Evolutionary conservation across 2,888 invertebrate species (phyloP).

Genomic region (Xanthorhoe spadicearia): DNA sequence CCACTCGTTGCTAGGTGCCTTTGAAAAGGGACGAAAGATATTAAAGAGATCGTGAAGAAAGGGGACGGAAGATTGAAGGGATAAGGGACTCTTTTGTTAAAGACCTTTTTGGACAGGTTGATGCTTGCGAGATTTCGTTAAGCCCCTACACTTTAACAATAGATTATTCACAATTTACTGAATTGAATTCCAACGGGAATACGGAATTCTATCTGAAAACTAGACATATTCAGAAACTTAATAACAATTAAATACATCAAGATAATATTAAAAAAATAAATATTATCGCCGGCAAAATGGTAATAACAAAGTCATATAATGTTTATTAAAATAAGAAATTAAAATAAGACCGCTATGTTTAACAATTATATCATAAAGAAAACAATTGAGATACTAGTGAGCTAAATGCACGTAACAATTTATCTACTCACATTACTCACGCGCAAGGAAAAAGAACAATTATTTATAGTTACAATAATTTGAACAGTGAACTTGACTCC

Average conservation of each 20-base stretch:
- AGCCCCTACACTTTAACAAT: slow-evolving; percentile 34
- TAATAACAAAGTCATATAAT: slow-evolving; percentile 42
- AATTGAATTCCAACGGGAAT: slow-evolving; percentile 24
- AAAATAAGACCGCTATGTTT: slow-evolving; percentile 46
- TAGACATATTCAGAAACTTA: slow-evolving; percentile 7
- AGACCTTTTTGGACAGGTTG: slow-evolving; percentile 54
- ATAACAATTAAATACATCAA: slow-evolving; percentile 12
- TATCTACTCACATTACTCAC: slow-evolving; percentile 23
- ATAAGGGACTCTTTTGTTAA: slow-evolving; percentile 44
- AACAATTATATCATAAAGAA: slow-evolving; percentile 54
- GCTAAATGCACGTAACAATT: slow-evolving; percentile 20
- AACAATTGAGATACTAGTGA: slow-evolving; percentile 49
- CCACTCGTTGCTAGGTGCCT: slow-evolving; percentile 43
- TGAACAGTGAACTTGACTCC: slow-evolving; percentile 22
- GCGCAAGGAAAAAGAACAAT: slow-evolving; percentile 36
- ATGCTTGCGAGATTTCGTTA: slow-evolving; percentile 41
- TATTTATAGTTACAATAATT: slow-evolving; percentile 19
- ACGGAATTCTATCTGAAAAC: slow-evolving; percentile 4
- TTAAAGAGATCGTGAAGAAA: slow-evolving; percentile 47
- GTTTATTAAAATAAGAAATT: slow-evolving; percentile 47
- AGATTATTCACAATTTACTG: slow-evolving; percentile 39
- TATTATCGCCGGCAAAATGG: slow-evolving; percentile 32
- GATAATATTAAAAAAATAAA: slow-evolving; percentile 18
- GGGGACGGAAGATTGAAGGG: slow-evolving; percentile 45
- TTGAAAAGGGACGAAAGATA: slow-evolving; percentile 50